Evolutionary conservation across 2,113 vertebrate genomes (phyloP), one percentile per base, ranked within the genome.

Genomic region (Podocnemis expansa): DNA sequence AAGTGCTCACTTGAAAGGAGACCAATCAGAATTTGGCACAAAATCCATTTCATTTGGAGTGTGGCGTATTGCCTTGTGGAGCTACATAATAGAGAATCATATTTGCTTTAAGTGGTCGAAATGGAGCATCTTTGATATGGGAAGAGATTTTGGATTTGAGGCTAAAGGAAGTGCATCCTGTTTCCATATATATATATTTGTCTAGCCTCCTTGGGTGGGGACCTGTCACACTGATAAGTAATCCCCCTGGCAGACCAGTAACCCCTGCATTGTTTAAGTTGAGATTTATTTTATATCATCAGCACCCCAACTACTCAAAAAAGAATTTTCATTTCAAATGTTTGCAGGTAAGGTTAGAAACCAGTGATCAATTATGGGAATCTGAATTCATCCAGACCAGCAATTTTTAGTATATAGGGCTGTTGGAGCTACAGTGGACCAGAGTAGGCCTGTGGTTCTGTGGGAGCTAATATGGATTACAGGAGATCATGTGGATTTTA

Each of bases 201-300:
- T 3, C 4, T n/a, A 13, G 2, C 3, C n/a, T 70, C 16, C 17
- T 8, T 47, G 80, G 80, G 25, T 9, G 31, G 49, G 8, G 47
- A 34, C 19, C 19, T n/a, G 34, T 34, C 0, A 86, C 0, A 0
- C 7, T 41, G 29, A 6, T 60, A 34, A n/a, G 47, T 47, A 56
- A 38, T 24, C 43, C 73, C 45, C 12, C 25, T 29, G 73, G 41
- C 41, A 27, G 41, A 1, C 63, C 45, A n/a, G 22, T 55, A 51
- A 3, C 79, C 67, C 47, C 81, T 63, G 43, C 9, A 2, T 29
- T 45, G 54, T 56, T 56, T 31, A 31, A 25, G 25, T 16, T 43
- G 54, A 58, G 54, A 45, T 54, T 73, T 76, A 0, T 79, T 49
- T 55, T 75, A 78, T 34, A 63, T 13, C 63, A 70, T 19, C n/a